Evolutionary conservation across 1,140 invertebrate species (phyloP), one percentile per base, ranked within the genome.

Genomic region (Conus ventricosus): DNA sequence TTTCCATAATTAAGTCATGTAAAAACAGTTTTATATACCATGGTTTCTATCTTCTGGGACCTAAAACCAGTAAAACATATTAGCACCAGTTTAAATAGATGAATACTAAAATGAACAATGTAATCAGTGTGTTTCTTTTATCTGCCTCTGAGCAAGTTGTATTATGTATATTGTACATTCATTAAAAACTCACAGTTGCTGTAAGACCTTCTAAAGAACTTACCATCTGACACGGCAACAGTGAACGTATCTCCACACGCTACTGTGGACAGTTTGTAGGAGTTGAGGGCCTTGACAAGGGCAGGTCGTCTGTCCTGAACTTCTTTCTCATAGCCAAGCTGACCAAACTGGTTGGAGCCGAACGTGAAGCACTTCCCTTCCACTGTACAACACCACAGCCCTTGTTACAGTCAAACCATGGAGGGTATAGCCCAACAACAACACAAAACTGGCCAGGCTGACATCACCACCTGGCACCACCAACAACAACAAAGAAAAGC

Each of bases 211-310:
- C 7, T 23, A 1, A n/a, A 6, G 11, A 71, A 0, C 23, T 85
- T 91, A 94, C 94, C 93, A 89, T 93, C 95, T 10, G 96, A 97
- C 25, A 96, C 96, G 67, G 96, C 96, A 17, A 97, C 95, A 10
- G 97, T 97, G 91, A 97, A 97, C 11, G 96, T 96, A 88, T 97
- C 96, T 53, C 97, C 97, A 95, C 97, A 97, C 78, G 93, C 93
- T 17, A 95, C 91, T 80, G 88, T 90, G 53, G 91, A 88, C 53
- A 95, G 89, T 82, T 91, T 93, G 15, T 90, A 84, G 27, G 87
- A 75, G 25, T 91, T 88, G 51, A 94, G 85, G 5, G 90, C 80
- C 76, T 88, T 83, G 13, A 95, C 91, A 67, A 90, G 89, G 11
- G 89, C 87, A 57, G 93, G 94, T 39, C 90, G 89, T 83, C 93